Base-by-base conservation (phyloP, 2,797 vertebrate species). In the Lates japonicus region DNA sequence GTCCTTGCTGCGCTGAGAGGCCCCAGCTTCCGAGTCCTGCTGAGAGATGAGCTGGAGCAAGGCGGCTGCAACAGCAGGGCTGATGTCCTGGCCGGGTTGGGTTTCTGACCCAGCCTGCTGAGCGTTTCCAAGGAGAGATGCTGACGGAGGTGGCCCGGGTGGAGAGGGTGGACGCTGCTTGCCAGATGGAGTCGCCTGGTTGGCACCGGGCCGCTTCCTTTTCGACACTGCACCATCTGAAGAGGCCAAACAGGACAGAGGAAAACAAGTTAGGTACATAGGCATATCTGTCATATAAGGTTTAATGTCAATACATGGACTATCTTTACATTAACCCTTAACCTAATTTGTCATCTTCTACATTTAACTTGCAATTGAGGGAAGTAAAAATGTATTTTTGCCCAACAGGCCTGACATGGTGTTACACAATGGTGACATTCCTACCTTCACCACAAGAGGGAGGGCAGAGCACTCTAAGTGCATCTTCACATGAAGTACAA, bases 31-130 rank as follows among this genome's bases (percentile, higher is more conserved):
- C 1, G 95, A 78, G 79, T 97, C 97, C 81, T 96, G 96, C 87
- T 98, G 96, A 35, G 97, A 95, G 49, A 99, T 96, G 84, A 98
- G 96, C 94, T 99, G 98, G 29, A 98, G 96, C 89, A 98, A 91
- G 14, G 97, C 96, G 2, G 97, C 96, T 1, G 97, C 97, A 88
- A 97, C 95, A 2, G 96, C 96, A 2, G 97, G 96, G 76, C 95
- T 96, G 88, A 97, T 91, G 91, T 97, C 97, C 81, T 95, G 95
- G 76, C 93, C 72, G 8, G 89, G 46, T 25, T 85, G 93, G 33
- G 93, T 76, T 65, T 96, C 95, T 12, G 94, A 93, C 51, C 22
- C 70, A 1, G 70, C 20, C 46, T 68, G 89, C 62, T 81, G 89
- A 20, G 83, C 65, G 35, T 69, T 75, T 87, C 86, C 91, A 61